Evolutionary conservation across 2,797 vertebrate genomes (phyloP), one percentile per base, ranked within the genome.

Genomic region (Alectoris magna): DNA sequence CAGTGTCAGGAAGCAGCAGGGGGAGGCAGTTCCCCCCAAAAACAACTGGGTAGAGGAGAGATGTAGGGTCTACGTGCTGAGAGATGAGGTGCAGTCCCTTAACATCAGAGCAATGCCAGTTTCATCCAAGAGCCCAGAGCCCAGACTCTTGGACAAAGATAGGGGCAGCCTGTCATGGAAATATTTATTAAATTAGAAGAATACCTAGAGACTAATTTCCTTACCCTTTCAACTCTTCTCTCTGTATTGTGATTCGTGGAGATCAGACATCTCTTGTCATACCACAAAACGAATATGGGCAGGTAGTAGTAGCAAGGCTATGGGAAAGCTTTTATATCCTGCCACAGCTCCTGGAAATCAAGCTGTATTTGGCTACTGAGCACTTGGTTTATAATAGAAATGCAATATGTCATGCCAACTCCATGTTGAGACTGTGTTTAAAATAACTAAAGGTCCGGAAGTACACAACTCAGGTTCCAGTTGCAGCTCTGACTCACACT

Each of bases 71-170:
- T 34, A 34, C 34, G 34, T 34, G 34, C 34, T 34, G 34, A 34
- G 34, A 34, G 34, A 34, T 34, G 34, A 34, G 34, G 41, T 13
- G 23, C 36, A 70, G 64, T 29, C n/a, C 43, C 44, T 44, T 29
- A n/a, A 4, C 1, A 1, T 29, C 0, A 3, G 39, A 27, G 34
- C 1, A 1, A 53, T 72, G 44, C 34, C 0, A 1, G 29, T 24
- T 31, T 81, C 31, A 10, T 55, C 29, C 16, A 31, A 55, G 53
- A 43, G 46, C 41, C 31, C 60, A 62, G 60, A 72, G 36, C 10
- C 27, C 15, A 17, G 22, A 23, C 21, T 7, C 5, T 16, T 55
- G 31, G 15, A n/a, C 62, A 43, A 64, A 19, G 62, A 68, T 17
- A 19, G 5, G 63, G 26, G 26, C 6, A 31, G 36, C 12, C 24